Evolutionary conservation across 2,888 invertebrate genomes (phyloP).

Genomic region (Coelopa pilipes): DNA sequence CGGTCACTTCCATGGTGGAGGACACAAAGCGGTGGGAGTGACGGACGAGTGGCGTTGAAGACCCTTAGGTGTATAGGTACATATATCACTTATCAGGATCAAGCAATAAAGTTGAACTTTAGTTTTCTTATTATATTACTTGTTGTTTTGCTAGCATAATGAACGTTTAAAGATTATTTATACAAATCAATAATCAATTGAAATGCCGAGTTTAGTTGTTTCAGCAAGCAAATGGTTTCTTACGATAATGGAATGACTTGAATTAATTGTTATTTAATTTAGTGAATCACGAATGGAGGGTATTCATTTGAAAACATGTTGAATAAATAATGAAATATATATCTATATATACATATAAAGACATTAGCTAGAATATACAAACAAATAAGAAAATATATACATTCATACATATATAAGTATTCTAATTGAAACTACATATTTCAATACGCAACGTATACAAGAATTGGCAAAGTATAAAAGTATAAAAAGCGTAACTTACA

Average conservation of each 20-base stretch:
- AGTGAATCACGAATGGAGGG: neutral
- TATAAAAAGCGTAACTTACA: neutral
- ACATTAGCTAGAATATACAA: constrained; percentile 34
- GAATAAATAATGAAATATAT: too few relatives aligned
- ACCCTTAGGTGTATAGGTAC: too few relatives aligned
- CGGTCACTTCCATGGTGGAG: too few relatives aligned
- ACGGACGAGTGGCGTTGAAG: too few relatives aligned
- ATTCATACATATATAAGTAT: neutral
- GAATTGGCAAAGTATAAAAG: neutral
- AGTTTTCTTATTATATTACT: neutral
- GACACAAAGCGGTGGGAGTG: too few relatives aligned
- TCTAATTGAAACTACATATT: neutral
- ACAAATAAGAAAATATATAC: constrained; percentile 12
- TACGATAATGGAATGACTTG: constrained; percentile 9
- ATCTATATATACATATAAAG: too few relatives aligned
- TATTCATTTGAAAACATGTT: neutral
- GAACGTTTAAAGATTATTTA: too few relatives aligned
- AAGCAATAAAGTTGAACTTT: neutral
- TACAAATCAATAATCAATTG: neutral
- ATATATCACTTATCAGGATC: neutral
- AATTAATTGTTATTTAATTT: constrained; percentile 9
- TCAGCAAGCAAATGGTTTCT: constrained; percentile 25
- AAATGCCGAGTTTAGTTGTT: constrained; percentile 4
- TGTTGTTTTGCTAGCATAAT: too few relatives aligned
- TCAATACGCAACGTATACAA: neutral